A percentile compares a stretch with the other conserved stretches of the same genome.
These are phyloP conservation scores for Pyrocephalus nanus DNA, from an alignment of 2,797 vertebrate genomes.

Conservation along the genomic window DNA sequence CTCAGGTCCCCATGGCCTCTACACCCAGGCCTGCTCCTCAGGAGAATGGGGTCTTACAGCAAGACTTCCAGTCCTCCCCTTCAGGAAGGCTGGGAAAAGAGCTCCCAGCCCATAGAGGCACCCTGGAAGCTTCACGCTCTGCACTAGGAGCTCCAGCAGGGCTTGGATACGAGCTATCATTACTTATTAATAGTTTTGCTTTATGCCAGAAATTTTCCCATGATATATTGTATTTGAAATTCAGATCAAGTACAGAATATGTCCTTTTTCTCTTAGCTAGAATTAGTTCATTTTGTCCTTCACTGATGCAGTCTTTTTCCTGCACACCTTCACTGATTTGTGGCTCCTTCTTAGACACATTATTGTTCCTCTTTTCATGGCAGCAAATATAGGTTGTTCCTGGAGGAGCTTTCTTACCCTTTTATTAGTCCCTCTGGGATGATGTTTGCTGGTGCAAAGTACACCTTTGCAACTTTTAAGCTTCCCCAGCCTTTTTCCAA, in stretches of 20 bases:
- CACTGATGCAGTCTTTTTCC: not conserved
- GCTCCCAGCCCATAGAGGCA: not conserved
- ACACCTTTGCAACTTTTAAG: not conserved
- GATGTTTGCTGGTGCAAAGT: not conserved
- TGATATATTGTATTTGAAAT: not conserved
- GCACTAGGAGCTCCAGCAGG: not conserved
- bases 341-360: not conserved
- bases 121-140: not conserved
- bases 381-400: not conserved
- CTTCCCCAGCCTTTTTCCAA: not conserved
- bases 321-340: not conserved
- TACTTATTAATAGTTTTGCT: slow-evolving; percentile 12
- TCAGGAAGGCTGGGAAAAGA: not conserved
- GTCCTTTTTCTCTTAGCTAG: not conserved
- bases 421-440: not conserved
- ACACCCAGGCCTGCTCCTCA: not conserved
- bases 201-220: slow-evolving; percentile 1
- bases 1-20: rapidly evolving
- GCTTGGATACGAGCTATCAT: not conserved
- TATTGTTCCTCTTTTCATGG: not conserved
- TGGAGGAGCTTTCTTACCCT: not conserved
- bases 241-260: not conserved
- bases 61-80: not conserved
- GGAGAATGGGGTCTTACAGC: not conserved
- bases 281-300: not conserved